phyloP scores from a whole-genome alignment of 1,140 invertebrate species.

The Cherax destructor region DNA sequence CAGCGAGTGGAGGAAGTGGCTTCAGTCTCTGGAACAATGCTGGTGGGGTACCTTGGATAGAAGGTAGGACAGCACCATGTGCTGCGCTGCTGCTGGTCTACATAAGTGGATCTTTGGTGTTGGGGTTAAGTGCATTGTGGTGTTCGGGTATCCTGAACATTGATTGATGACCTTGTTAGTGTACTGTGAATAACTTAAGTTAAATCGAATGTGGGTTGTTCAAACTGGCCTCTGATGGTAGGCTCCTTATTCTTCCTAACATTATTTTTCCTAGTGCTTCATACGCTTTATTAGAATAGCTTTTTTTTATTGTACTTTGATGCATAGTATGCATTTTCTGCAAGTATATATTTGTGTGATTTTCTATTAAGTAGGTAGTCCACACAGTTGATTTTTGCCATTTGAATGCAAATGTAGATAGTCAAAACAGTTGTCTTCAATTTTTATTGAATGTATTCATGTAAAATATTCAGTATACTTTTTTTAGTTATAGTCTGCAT shows the following conservation, averaged over 20 bases:
- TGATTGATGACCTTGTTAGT: too few species aligned
- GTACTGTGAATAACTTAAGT: too few species aligned
- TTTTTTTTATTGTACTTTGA: not conserved
- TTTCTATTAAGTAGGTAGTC: not conserved
- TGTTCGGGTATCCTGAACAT: too few species aligned
- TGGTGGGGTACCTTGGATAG: slow-evolving; percentile 13
- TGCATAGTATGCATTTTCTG: not conserved
- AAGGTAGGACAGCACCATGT: not conserved
- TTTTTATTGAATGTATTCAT: not conserved
- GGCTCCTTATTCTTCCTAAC: too few species aligned
- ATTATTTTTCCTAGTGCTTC: not conserved
- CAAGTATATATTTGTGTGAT: not conserved
- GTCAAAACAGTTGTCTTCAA: not conserved
- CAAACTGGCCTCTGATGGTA: too few species aligned
- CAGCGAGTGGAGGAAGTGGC: slow-evolving; percentile 18
- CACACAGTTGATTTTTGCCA: not conserved
- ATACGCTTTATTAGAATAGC: not conserved
- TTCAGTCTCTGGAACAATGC: slow-evolving; percentile 25
- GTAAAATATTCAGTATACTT: too few species aligned
- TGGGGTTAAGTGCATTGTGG: too few species aligned
- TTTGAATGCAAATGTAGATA: not conserved
- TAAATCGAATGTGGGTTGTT: too few species aligned
- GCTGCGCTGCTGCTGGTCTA: too few species aligned
- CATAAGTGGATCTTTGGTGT: too few species aligned
- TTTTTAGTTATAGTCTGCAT: too few species aligned